Percentiles rank a stretch among this genome's conserved stretches.
Conservation (phyloP, 2,797 vertebrate species). For the Menidia menidia region DNA sequence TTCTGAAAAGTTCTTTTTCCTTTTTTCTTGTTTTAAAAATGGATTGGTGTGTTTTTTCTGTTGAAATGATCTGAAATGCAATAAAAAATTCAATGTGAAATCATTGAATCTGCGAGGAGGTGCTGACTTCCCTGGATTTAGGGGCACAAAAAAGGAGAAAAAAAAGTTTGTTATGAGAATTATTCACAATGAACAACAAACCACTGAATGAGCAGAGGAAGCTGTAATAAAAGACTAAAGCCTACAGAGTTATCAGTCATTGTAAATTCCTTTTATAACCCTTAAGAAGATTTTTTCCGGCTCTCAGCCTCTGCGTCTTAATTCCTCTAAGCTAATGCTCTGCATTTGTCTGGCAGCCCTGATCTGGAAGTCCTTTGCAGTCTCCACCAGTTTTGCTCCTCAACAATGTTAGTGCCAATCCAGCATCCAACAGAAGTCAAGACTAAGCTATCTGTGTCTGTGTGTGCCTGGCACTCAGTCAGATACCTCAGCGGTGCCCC, state of each 20-base stretch:
- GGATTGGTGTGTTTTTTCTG: background rate
- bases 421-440: conserved; percentile 46
- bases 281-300: conserved; percentile 20
- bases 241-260: background rate
- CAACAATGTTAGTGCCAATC: conserved; percentile 63
- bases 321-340: conserved; percentile 40
- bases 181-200: too few species aligned
- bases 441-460: conserved; percentile 47
- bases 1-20: background rate
- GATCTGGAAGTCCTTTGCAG: conserved; percentile 35
- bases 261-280: conserved; percentile 22
- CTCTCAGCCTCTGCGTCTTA: conserved; percentile 31
- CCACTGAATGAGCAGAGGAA: background rate
- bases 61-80: too few species aligned
- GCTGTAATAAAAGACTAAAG: background rate
- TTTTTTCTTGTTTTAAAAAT: background rate
- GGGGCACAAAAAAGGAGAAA: too few species aligned
- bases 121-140: too few species aligned
- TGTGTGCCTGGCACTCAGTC: conserved; percentile 41
- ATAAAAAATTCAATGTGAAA: background rate
- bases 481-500: conserved; percentile 37
- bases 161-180: too few species aligned
- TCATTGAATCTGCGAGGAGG: background rate
- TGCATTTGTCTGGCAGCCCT: conserved; percentile 47
- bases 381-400: conserved; percentile 28